Conservation (phyloP, 2,888 invertebrate species). For the Mythimna impura region DNA sequence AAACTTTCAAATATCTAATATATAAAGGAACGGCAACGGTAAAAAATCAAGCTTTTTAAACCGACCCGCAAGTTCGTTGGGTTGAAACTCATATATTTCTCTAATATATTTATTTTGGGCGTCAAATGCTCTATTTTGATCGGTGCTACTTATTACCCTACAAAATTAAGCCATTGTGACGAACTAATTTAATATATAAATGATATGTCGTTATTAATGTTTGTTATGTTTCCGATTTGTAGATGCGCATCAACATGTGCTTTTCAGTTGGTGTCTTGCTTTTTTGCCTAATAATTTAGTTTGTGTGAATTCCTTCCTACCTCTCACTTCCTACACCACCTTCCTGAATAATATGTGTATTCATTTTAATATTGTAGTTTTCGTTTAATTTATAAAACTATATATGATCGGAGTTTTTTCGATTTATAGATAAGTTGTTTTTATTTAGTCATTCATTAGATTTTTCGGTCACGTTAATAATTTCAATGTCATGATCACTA, state of each 20-base stretch:
- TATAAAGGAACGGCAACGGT: too few relatives aligned
- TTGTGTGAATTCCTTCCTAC: too few relatives aligned
- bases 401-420: too few relatives aligned
- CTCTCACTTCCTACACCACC: neutral
- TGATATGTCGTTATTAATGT: neutral
- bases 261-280: neutral
- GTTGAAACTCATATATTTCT: neutral
- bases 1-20: too few relatives aligned
- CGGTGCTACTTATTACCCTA: neutral
- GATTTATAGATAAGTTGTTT: too few relatives aligned
- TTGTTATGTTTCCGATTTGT: neutral
- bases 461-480: too few relatives aligned
- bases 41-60: neutral
- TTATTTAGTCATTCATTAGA: too few relatives aligned
- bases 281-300: too few relatives aligned
- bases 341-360: neutral
- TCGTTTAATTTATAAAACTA: too few relatives aligned
- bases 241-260: neutral
- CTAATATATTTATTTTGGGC: neutral
- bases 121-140: neutral
- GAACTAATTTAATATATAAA: neutral
- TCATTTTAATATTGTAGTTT: neutral
- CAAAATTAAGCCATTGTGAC: neutral
- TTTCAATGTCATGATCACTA: too few relatives aligned
- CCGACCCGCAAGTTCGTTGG: too few relatives aligned